Evolutionary conservation across 2,113 vertebrate genomes (phyloP).

Genomic region (Paradisaea rubra): DNA sequence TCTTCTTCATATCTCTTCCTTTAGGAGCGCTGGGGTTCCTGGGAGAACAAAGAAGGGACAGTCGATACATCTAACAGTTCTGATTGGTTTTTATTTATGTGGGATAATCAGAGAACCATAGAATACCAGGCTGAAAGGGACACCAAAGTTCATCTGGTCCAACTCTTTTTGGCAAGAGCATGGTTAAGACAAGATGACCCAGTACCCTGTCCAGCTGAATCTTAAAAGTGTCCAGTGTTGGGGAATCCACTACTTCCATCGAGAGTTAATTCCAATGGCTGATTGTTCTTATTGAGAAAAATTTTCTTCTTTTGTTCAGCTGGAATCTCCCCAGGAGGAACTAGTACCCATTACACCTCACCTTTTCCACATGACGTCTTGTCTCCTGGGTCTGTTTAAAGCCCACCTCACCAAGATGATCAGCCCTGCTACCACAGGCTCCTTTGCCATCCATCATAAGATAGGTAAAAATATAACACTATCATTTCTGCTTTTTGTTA

Average conservation of each 20-base stretch:
- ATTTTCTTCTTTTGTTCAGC: background rate
- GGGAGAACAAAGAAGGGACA: background rate
- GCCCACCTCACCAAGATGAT: background rate
- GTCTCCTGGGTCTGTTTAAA: accelerated
- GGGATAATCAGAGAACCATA: background rate
- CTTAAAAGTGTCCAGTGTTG: background rate
- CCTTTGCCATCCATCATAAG: background rate
- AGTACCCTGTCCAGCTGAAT: background rate
- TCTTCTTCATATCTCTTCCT: background rate
- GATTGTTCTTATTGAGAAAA: background rate
- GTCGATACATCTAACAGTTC: background rate
- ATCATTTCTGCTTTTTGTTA: background rate
- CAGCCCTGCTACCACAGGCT: background rate
- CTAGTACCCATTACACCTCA: background rate
- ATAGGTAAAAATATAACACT: background rate
- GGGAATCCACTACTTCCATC: background rate
- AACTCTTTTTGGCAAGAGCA: background rate
- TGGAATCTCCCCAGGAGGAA: background rate
- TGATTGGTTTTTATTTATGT: background rate
- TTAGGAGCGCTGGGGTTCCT: background rate
- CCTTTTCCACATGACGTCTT: background rate
- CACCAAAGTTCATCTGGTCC: background rate
- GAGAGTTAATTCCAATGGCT: background rate
- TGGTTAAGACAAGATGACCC: background rate
- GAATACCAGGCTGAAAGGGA: background rate